A percentile compares a stretch with the other conserved stretches of the same genome.
Conservation (phyloP, 2,797 vertebrate species). For the Buphagus erythrorhynchus region DNA sequence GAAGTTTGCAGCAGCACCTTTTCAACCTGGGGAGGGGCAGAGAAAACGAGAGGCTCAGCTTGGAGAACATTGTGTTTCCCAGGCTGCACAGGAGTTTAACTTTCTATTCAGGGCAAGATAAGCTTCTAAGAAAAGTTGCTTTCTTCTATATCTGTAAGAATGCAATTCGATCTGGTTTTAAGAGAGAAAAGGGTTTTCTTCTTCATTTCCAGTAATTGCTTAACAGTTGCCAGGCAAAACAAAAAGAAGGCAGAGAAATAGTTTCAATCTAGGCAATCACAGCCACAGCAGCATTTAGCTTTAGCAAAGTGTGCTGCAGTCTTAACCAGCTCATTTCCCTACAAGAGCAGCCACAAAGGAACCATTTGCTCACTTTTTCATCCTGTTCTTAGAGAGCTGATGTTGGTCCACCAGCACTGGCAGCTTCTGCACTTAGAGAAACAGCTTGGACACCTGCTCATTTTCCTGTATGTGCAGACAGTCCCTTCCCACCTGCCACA, state of each 20-base stretch:
- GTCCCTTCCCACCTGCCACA: not conserved
- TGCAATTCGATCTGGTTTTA: not conserved
- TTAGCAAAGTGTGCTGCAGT: not conserved
- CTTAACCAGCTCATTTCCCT: not conserved
- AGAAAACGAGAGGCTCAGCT: not conserved
- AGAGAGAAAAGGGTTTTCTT: not conserved
- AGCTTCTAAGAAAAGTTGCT: not conserved
- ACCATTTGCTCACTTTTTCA: not conserved
- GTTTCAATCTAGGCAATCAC: not conserved
- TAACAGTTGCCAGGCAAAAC: not conserved
- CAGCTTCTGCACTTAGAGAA: not conserved
- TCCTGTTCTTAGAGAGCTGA: not conserved
- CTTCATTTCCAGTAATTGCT: not conserved
- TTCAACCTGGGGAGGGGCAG: not conserved
- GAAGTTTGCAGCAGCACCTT: not conserved
- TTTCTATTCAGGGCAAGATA: not conserved
- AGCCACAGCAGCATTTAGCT: not conserved
- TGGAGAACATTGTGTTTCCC: not conserved
- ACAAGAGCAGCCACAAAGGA: not conserved
- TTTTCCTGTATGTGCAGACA: not conserved
- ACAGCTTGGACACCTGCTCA: not conserved
- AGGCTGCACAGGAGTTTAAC: not conserved
- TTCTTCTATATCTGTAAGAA: not conserved
- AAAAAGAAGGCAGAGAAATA: not conserved
- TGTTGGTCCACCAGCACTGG: fast-evolving